phyloP scores from a whole-genome alignment of 2,797 vertebrate species.

The Eidolon dupreanum region DNA sequence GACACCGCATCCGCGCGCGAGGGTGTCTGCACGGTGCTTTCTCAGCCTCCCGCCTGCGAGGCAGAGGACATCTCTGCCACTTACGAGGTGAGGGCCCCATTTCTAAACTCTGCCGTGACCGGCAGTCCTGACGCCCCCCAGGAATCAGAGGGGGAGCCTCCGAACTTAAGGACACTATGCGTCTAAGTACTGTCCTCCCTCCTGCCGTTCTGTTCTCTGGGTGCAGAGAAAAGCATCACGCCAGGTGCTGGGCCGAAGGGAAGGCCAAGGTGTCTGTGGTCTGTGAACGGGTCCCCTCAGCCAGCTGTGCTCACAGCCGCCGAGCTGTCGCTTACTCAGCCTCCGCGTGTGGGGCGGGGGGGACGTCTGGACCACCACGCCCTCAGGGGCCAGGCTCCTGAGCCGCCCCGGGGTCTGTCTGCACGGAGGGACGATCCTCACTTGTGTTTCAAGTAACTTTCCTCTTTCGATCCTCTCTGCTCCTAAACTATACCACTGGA shows the following conservation, averaged over 20 bases:
- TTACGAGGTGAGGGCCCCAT: accelerated
- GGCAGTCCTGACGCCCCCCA: not conserved
- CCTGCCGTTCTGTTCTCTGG: not conserved
- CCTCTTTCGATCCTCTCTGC: not conserved
- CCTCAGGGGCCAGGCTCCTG: not conserved
- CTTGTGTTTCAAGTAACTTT: not conserved
- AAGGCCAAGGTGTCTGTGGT: not conserved
- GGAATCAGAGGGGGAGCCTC: not conserved
- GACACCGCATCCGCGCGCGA: accelerated
- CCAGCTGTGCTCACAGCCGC: accelerated
- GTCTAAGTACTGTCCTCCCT: not conserved
- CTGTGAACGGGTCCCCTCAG: not conserved
- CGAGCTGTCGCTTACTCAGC: not conserved
- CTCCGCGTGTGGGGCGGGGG: not conserved
- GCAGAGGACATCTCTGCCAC: not conserved
- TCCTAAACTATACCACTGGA: not conserved
- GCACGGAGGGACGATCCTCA: not conserved
- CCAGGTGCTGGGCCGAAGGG: not conserved
- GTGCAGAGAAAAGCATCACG: not conserved
- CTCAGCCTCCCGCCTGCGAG: not conserved
- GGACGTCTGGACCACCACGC: too few species aligned
- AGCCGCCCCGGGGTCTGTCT: accelerated
- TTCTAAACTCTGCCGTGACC: not conserved
- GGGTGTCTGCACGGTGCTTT: too few species aligned
- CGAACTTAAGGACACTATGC: not conserved